Percentiles rank a stretch among this genome's conserved stretches.
These are phyloP conservation scores for Metopolophium dirhodum DNA, from an alignment of 1,140 invertebrate genomes.

Conservation along the genomic window DNA sequence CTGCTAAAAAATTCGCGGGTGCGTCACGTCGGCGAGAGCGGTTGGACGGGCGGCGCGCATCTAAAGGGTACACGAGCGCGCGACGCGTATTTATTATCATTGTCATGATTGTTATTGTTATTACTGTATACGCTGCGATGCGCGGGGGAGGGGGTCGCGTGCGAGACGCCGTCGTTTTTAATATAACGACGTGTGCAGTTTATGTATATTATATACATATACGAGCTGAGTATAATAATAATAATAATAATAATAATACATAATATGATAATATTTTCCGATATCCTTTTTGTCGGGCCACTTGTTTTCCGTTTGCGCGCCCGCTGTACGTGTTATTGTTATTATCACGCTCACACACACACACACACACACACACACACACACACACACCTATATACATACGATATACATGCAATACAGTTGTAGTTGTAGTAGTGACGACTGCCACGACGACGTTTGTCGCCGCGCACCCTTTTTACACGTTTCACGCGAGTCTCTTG, in stretches of 20 bases:
- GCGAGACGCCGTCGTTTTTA: conserved; percentile 50
- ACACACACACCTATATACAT: neutral
- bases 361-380: neutral
- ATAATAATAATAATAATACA: conserved; percentile 6
- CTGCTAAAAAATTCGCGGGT: neutral
- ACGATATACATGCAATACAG: neutral
- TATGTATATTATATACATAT: neutral
- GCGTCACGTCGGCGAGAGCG: neutral
- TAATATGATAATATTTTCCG: conserved; percentile 39
- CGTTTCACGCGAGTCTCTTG: conserved; percentile 30
- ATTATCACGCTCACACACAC: neutral
- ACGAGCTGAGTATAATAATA: neutral
- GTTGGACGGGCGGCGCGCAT: neutral
- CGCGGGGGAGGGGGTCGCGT: neutral
- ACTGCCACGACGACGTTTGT: conserved; percentile 35
- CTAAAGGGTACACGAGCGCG: neutral
- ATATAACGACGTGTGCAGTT: conserved; percentile 21
- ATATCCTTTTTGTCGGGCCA: conserved; percentile 32
- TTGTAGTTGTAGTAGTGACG: neutral
- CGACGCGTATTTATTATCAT: conserved; percentile 23
- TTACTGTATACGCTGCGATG: neutral
- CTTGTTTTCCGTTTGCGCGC: conserved; percentile 30
- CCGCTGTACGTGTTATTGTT: conserved; percentile 47
- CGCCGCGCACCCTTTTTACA: conserved; percentile 35
- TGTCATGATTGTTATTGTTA: neutral